These are phyloP conservation scores for Cervus canadensis DNA, from an alignment of 2,113 vertebrate genomes.

Conservation along the genomic window DNA sequence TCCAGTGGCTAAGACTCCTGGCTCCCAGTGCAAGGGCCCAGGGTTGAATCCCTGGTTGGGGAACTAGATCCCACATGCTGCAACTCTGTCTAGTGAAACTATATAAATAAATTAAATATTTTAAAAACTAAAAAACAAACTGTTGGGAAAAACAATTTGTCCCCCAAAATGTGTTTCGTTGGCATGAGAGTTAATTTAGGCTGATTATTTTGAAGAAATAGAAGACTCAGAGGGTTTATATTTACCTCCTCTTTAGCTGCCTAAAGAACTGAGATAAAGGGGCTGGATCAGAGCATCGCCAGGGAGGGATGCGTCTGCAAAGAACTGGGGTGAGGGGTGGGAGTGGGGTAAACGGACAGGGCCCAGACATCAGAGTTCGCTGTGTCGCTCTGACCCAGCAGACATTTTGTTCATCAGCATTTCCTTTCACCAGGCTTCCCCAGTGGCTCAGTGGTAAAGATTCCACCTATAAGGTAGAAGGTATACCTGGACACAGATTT, in stretches of 20 bases:
- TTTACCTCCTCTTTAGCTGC: not conserved
- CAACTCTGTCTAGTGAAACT: not conserved
- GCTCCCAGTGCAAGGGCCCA: not conserved
- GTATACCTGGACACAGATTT: not conserved
- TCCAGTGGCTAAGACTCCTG: not conserved
- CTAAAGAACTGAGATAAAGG: not conserved
- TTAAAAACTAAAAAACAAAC: not conserved
- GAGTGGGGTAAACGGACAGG: not conserved
- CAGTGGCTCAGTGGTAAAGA: not conserved
- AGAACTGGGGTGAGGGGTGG: not conserved
- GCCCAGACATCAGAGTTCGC: not conserved
- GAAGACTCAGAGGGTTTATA: not conserved
- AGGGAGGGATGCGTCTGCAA: not conserved
- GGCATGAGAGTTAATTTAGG: not conserved
- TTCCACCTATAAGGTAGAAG: not conserved
- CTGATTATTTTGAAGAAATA: not conserved
- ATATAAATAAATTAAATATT: not conserved
- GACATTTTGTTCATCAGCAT: not conserved
- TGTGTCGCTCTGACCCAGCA: not conserved
- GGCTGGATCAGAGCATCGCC: not conserved
- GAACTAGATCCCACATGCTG: not conserved
- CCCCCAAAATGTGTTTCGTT: not conserved
- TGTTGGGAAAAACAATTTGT: not conserved
- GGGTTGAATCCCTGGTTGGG: not conserved
- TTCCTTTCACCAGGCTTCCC: not conserved